A percentile compares a stretch with the other conserved stretches of the same genome.
Evolutionary conservation across 1,140 invertebrate genomes (phyloP).

Genomic region (Hesperophylax magnus): DNA sequence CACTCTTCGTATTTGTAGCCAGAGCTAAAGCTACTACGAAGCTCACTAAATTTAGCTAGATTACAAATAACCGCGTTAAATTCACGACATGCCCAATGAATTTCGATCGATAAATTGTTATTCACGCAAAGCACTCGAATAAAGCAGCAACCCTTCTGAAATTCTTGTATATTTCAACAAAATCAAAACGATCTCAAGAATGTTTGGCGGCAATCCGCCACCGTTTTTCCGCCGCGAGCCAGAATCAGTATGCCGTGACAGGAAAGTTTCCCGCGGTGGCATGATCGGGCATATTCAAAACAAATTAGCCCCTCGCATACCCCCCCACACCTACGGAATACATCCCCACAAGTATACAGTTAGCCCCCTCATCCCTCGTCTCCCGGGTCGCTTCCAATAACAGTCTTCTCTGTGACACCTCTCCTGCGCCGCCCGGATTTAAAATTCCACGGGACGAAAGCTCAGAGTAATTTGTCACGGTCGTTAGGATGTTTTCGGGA

Average conservation of each 20-base stretch:
- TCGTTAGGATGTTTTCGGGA: constrained; percentile 30
- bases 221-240: constrained; percentile 36
- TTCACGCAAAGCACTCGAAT: background rate
- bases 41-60: background rate
- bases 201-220: constrained; percentile 7
- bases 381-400: background rate
- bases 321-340: no score
- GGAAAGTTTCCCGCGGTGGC: constrained; percentile 15
- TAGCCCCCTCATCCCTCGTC: background rate
- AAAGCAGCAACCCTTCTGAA: constrained; percentile 6
- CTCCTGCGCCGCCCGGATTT: background rate
- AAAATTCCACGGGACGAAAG: constrained; percentile 28
- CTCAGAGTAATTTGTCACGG: constrained; percentile 23
- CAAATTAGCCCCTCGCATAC: constrained; percentile 44
- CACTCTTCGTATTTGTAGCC: background rate
- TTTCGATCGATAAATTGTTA: constrained; percentile 5
- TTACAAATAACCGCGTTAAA: background rate
- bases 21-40: background rate
- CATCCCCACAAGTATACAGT: no score
- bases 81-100: background rate
- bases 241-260: constrained; percentile 50
- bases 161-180: constrained; percentile 30
- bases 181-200: constrained; percentile 42
- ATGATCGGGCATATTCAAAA: constrained; percentile 57
- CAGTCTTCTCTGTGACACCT: background rate